Evolutionary conservation across 2,888 invertebrate genomes (phyloP), one percentile per base, ranked within the genome.

Genomic region (Cactoblastis cactorum): DNA sequence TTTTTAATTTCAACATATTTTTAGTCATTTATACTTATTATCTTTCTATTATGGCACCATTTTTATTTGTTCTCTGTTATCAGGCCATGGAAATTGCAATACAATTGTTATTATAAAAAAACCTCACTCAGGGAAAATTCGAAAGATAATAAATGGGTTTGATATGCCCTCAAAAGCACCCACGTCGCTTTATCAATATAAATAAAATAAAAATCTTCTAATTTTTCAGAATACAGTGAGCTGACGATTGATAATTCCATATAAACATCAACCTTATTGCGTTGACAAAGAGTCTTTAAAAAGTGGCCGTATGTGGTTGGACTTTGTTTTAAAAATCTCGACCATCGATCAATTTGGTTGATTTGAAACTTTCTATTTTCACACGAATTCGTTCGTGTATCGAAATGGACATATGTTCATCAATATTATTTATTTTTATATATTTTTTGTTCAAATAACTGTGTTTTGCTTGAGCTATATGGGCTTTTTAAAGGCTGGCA

Each of bases 361-460:
- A 43, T 43, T 43, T 43, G 28, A n/a, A 32, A 43, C 43, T 43
- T 43, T 43, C 43, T 43, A 43, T 43, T 12, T 28, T 15, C 28
- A 43, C 14, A 43, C 28, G 43, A 43, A 43, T 43, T 43, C 15
- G 11, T 5, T 43, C 43, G 43, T 43, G 11, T 43, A 43, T 43
- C 28, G 43, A 43, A 43, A 32, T n/a, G 28, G 43, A 28, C 43
- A 28, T 43, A 17, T 28, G 32, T 43, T 43, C 43, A 43, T 43
- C 43, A 43, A 43, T 43, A 43, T 43, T 37, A 12, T 17, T 37
- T 37, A 37, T 14, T 15, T 15, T 37, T 37, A 6, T 14, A 6
- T 12, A 15, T 6, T 12, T 17, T 17, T 17, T 34, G 12, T n/a
- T n/a, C 4, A 34, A 34, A 12, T 11, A 32, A 32, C 32, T 35